These are phyloP conservation scores for Hormiphora californensis DNA, from an alignment of 37 sponge, comb jelly and placozoan genomes.

Conservation along the genomic window DNA sequence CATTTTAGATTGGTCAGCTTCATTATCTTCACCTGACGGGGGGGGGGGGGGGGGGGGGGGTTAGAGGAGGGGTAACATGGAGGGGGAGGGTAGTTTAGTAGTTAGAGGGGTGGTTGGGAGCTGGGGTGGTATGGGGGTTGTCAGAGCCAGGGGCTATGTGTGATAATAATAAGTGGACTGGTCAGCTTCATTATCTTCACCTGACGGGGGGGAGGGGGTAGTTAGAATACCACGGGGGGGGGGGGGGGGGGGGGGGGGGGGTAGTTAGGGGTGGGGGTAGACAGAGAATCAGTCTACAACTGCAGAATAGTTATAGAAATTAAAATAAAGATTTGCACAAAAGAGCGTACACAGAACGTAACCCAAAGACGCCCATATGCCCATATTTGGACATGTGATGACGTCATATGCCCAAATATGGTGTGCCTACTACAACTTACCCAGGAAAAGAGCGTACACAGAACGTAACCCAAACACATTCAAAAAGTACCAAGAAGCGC, in stretches of 20 bases:
- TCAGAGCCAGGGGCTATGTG: too few relatives aligned
- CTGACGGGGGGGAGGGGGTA: neutral
- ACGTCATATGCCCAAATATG: too few relatives aligned
- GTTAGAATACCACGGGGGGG: too few relatives aligned
- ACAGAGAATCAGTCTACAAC: too few relatives aligned
- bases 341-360: constrained; percentile 82
- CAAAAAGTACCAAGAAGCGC: constrained; percentile 91
- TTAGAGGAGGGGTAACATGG: too few relatives aligned
- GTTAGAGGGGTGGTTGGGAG: neutral
- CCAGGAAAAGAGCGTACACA: constrained; percentile 80
- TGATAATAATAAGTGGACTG: too few relatives aligned
- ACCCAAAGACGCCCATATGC: constrained; percentile 90
- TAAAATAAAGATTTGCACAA: too few relatives aligned
- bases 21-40: constrained; percentile 20
- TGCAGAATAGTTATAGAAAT: too few relatives aligned
- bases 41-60: neutral
- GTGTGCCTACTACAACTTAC: constrained; percentile 55
- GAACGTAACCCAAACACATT: constrained; percentile 92
- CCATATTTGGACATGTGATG: too few relatives aligned
- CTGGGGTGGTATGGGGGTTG: too few relatives aligned
- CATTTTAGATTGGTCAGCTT: constrained; percentile 47
- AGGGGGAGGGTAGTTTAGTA: neutral
- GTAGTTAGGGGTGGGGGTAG: neutral
- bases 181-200: constrained; percentile 45
- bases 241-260: neutral